Percentiles rank a stretch among this genome's conserved stretches.
These are phyloP conservation scores for Hemistola chrysoprasaria DNA, from an alignment of 2,888 invertebrate genomes.

Conservation along the genomic window DNA sequence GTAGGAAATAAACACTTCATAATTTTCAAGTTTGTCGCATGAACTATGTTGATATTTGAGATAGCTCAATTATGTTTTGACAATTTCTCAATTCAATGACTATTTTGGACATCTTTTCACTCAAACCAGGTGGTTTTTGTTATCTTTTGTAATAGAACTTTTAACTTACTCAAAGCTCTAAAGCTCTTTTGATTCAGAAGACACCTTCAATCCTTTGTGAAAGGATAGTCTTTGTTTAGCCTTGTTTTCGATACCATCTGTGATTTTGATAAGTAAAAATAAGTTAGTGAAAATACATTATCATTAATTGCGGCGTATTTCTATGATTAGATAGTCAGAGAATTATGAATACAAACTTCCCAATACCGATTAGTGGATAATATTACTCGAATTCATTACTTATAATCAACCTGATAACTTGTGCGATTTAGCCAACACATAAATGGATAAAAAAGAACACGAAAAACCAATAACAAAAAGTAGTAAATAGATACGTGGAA, in stretches of 20 bases:
- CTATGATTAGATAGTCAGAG: conserved; percentile 3
- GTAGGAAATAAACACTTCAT: too few species aligned
- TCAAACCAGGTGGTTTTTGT: conserved; percentile 41
- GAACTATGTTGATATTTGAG: too few species aligned
- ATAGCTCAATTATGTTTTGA: too few species aligned
- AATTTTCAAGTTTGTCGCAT: too few species aligned
- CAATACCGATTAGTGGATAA: conserved; percentile 1
- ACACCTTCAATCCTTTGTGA: conserved; percentile 20
- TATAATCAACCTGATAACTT: too few species aligned
- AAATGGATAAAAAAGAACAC: conserved; percentile 2
- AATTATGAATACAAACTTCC: conserved; percentile 1
- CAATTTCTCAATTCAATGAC: conserved; percentile 23
- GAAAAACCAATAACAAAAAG: conserved; percentile 5
- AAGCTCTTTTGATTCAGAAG: conserved; percentile 33
- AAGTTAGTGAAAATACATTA: neutral
- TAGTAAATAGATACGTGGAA: neutral
- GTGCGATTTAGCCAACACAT: conserved; percentile 3
- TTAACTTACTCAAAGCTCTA: conserved; percentile 53
- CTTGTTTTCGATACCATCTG: conserved; percentile 14
- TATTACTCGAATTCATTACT: too few species aligned
- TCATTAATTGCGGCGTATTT: neutral
- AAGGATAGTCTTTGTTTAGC: conserved; percentile 12
- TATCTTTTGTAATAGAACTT: conserved; percentile 53
- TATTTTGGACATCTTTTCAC: conserved; percentile 7
- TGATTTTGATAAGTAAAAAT: neutral